phyloP scores from a whole-genome alignment of 2,113 vertebrate genomes.

The Petroica traversi region DNA sequence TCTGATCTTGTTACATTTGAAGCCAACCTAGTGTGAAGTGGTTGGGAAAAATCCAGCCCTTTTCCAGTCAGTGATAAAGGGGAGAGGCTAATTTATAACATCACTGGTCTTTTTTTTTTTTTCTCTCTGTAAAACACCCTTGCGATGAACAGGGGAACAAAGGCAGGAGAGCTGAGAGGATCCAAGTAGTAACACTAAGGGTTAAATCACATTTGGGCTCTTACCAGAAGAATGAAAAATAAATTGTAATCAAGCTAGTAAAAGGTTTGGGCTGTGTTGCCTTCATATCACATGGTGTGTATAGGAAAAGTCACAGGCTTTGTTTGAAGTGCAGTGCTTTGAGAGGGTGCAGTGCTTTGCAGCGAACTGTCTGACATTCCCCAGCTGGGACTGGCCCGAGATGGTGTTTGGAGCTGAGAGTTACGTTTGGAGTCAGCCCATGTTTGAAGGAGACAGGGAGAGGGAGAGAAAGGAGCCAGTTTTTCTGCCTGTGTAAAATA shows the following conservation, averaged over 20 bases:
- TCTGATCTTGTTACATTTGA: not conserved
- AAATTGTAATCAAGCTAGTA: not conserved
- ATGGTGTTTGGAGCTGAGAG: slow-evolving; percentile 1
- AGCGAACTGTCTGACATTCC: not conserved
- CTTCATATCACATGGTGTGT: not conserved
- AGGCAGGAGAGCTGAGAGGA: not conserved
- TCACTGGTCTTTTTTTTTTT: not conserved
- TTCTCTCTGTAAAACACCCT: not conserved
- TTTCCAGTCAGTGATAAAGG: not conserved
- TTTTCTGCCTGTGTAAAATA: slow-evolving; percentile 13
- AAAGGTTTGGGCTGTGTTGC: not conserved
- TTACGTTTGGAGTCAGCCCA: slow-evolving; percentile 8
- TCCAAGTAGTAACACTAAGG: not conserved
- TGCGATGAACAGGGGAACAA: not conserved
- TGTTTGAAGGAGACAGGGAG: slow-evolving; percentile 4
- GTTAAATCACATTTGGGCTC: slow-evolving; percentile 19
- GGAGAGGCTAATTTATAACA: not conserved
- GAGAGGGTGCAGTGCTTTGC: not conserved
- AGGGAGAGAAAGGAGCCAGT: not conserved
- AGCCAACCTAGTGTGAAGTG: not conserved
- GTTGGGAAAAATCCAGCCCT: not conserved
- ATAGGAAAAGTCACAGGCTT: slow-evolving; percentile 34
- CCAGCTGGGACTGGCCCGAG: slow-evolving; percentile 8
- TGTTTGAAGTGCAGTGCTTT: slow-evolving; percentile 25
- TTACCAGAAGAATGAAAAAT: not conserved